Evolutionary conservation across 2,797 vertebrate species (phyloP).

Genomic region (Oophaga sylvatica): DNA sequence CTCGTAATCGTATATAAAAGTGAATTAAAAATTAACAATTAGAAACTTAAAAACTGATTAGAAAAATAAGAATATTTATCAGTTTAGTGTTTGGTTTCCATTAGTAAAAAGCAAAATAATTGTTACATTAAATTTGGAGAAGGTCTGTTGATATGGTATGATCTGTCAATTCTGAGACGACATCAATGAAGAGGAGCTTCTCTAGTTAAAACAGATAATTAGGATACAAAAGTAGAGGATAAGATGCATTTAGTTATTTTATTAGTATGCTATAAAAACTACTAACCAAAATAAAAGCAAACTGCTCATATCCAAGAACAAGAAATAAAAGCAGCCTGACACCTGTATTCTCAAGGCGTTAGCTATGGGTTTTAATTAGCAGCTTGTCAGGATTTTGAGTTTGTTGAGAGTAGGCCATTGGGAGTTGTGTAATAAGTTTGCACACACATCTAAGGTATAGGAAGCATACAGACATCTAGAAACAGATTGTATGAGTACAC

Average conservation of each 20-base stretch:
- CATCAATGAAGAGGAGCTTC: too few relatives aligned
- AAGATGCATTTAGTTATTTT: neutral
- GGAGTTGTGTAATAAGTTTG: constrained; percentile 6
- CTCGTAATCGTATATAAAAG: too few relatives aligned
- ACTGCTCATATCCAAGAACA: neutral
- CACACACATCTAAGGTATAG: neutral
- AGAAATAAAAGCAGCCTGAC: constrained; percentile 1
- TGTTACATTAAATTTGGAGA: too few relatives aligned
- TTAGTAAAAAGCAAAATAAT: too few relatives aligned
- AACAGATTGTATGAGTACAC: neutral
- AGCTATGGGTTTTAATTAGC: constrained; percentile 22
- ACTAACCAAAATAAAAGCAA: neutral
- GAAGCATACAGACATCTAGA: neutral
- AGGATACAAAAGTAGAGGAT: too few relatives aligned
- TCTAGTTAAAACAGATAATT: too few relatives aligned
- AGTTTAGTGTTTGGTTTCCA: too few relatives aligned
- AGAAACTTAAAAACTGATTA: too few relatives aligned
- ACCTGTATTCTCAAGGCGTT: constrained; percentile 17
- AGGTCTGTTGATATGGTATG: too few relatives aligned
- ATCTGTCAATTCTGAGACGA: too few relatives aligned
- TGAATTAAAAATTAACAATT: too few relatives aligned
- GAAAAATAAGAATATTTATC: too few relatives aligned
- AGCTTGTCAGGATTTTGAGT: constrained; percentile 7
- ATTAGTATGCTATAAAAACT: neutral
- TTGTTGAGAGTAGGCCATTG: neutral